Conservation (phyloP, 2,888 invertebrate species). For the Macaria liturata region DNA sequence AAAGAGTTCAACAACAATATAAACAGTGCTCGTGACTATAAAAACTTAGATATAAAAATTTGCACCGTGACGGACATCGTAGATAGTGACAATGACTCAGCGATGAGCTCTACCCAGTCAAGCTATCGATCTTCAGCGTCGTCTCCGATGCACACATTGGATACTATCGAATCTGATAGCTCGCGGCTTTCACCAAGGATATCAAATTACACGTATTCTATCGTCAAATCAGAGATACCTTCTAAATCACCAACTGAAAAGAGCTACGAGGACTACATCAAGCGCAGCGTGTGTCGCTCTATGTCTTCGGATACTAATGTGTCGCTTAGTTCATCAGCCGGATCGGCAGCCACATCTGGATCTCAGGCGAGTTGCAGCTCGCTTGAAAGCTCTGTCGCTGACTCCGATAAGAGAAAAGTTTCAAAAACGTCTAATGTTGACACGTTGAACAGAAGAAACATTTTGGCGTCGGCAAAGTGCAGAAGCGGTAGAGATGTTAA, state of each 20-base stretch:
- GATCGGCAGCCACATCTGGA: conserved; percentile 88
- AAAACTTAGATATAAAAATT: conserved; percentile 74
- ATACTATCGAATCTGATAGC: conserved; percentile 80
- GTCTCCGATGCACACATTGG: conserved; percentile 88
- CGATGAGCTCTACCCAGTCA: conserved; percentile 92
- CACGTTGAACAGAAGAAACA: conserved; percentile 93
- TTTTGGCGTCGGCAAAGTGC: conserved; percentile 93
- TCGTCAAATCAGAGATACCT: conserved; percentile 72
- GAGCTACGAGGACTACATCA: conserved; percentile 71
- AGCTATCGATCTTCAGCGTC: conserved; percentile 89
- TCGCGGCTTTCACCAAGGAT: conserved; percentile 79
- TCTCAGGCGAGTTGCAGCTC: conserved; percentile 88
- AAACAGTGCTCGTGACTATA: conserved; percentile 62
- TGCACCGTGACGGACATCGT: conserved; percentile 80
- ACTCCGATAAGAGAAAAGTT: conserved; percentile 86
- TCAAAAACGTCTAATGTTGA: conserved; percentile 91
- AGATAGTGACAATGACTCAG: conserved; percentile 94
- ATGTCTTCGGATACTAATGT: conserved; percentile 89
- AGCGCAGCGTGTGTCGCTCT: conserved; percentile 85
- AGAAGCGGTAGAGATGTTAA: conserved; percentile 91
- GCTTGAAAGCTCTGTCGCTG: conserved; percentile 85
- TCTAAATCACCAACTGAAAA: conserved; percentile 62
- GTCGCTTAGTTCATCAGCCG: conserved; percentile 87
- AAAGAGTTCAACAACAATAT: conserved; percentile 61
- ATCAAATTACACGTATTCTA: conserved; percentile 68